phyloP scores from a whole-genome alignment of 2,797 vertebrate genomes.

The Luscinia luscinia region DNA sequence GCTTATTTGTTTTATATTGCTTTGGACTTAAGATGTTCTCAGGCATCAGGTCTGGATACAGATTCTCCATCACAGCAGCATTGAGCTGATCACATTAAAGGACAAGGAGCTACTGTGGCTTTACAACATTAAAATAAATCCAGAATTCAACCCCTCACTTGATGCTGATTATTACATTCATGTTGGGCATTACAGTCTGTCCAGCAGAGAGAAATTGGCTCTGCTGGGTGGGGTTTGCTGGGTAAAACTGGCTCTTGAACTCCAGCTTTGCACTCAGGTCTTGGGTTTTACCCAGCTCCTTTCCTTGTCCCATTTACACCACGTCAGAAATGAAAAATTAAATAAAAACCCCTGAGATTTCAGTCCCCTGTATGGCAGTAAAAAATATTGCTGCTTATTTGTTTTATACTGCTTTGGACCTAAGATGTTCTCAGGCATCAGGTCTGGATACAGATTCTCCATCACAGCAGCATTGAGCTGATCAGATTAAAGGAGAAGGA shows the following conservation, averaged over 20 bases:
- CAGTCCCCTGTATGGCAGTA: not conserved
- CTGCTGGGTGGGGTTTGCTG: not conserved
- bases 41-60: not conserved
- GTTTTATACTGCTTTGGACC: not conserved
- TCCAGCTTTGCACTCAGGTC: no score
- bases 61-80: not conserved
- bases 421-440: fast-evolving
- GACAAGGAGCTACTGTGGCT: not conserved
- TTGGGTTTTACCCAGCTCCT: no score
- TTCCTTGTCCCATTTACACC: no score
- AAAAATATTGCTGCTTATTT: not conserved
- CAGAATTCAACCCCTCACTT: not conserved
- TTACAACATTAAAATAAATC: not conserved
- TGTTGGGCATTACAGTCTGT: not conserved
- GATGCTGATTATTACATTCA: not conserved
- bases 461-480: not conserved
- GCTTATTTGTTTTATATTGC: not conserved
- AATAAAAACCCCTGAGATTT: fast-evolving
- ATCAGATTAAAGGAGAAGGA: not conserved
- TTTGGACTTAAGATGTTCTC: not conserved
- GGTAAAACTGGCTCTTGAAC: no score
- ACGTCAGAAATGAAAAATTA: no score
- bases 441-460: not conserved
- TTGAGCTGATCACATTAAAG: not conserved
- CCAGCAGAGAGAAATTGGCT: not conserved